Evolutionary conservation across 1,140 invertebrate genomes (phyloP).

Genomic region (Hylyphantes graminicola): DNA sequence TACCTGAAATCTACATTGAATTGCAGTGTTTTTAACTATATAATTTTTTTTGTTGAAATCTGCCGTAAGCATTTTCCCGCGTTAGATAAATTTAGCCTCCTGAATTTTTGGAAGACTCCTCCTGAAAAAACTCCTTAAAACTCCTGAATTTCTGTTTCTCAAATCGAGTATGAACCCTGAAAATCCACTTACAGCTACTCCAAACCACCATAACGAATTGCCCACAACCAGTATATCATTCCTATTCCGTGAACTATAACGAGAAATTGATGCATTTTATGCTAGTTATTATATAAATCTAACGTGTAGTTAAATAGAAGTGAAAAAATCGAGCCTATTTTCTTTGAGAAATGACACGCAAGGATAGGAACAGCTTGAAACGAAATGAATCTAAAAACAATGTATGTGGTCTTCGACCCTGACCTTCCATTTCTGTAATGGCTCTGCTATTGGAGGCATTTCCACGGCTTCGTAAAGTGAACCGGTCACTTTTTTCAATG

Average conservation of each 20-base stretch:
- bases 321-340: constrained; percentile 11
- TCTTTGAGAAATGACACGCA: not conserved
- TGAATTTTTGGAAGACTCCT: too few relatives aligned
- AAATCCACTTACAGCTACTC: too few relatives aligned
- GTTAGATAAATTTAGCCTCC: too few relatives aligned
- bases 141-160: too few relatives aligned
- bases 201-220: too few relatives aligned
- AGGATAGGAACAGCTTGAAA: not conserved
- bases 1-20: too few relatives aligned
- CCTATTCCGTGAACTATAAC: constrained; percentile 41
- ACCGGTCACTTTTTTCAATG: constrained; percentile 46
- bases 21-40: too few relatives aligned
- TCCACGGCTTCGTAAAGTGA: constrained; percentile 33
- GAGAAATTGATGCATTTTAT: constrained; percentile 51
- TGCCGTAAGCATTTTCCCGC: too few relatives aligned
- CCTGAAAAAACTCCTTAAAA: too few relatives aligned
- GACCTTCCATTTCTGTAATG: constrained; percentile 57
- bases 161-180: too few relatives aligned
- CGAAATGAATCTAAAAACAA: constrained; percentile 9
- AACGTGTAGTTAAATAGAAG: constrained; percentile 31
- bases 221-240: not conserved
- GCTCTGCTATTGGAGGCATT: constrained; percentile 37
- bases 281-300: constrained; percentile 46
- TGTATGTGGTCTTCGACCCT: constrained; percentile 35
- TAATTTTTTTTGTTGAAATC: too few relatives aligned